Evolutionary conservation across 1,140 invertebrate species (phyloP).

Genomic region (Danaus plexippus): DNA sequence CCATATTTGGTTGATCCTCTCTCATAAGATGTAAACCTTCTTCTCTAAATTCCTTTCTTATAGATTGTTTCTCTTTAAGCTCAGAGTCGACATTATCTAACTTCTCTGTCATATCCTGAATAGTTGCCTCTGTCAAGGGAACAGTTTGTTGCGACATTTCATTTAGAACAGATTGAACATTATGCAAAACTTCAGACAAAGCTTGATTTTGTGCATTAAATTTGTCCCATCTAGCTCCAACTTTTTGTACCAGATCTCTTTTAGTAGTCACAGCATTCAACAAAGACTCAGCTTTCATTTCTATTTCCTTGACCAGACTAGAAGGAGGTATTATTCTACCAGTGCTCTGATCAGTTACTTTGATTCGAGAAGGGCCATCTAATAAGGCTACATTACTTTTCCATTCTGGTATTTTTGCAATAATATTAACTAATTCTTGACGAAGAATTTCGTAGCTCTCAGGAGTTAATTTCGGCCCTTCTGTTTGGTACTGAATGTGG

Average conservation of each 20-base stretch:
- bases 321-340: slow-evolving; percentile 79
- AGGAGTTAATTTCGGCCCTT: slow-evolving; percentile 78
- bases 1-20: slow-evolving; percentile 84
- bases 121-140: slow-evolving; percentile 74
- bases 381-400: slow-evolving; percentile 78
- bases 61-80: slow-evolving; percentile 61
- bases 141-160: slow-evolving; percentile 73
- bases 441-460: slow-evolving; percentile 77
- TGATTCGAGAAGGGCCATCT: slow-evolving; percentile 77
- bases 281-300: slow-evolving; percentile 77
- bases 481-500: slow-evolving; percentile 85
- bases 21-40: slow-evolving; percentile 84
- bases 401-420: slow-evolving; percentile 78
- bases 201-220: slow-evolving; percentile 78
- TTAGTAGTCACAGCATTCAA: slow-evolving; percentile 77
- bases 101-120: slow-evolving; percentile 73
- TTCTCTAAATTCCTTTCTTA: slow-evolving; percentile 68
- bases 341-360: slow-evolving; percentile 78
- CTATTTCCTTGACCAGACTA: slow-evolving; percentile 79
- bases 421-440: slow-evolving; percentile 77
- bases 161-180: slow-evolving; percentile 71
- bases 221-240: slow-evolving; percentile 78
- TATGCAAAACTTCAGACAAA: slow-evolving; percentile 75
- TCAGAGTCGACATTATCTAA: slow-evolving; percentile 64
- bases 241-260: slow-evolving; percentile 77